These are phyloP conservation scores for Malacoraja senta DNA, from an alignment of 2,797 vertebrate genomes.

Conservation along the genomic window DNA sequence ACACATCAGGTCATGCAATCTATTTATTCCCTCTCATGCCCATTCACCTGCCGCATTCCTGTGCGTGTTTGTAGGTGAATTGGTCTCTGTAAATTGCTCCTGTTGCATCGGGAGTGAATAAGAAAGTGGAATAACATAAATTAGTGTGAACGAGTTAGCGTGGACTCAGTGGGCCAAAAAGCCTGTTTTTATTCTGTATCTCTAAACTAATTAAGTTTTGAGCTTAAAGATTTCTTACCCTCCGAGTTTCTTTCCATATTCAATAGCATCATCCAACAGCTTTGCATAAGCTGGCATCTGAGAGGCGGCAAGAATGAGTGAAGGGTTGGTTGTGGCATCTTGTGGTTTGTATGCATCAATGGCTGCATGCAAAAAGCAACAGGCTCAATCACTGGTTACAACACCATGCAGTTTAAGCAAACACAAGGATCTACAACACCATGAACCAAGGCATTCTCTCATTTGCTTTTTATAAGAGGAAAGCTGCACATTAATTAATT, in stretches of 20 bases:
- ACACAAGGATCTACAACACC: background rate
- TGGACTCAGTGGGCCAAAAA: too few relatives aligned
- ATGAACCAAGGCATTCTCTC: background rate
- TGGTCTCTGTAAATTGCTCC: too few relatives aligned
- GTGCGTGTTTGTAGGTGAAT: too few relatives aligned
- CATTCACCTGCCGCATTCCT: too few relatives aligned
- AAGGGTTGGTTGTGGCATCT: conserved; percentile 96
- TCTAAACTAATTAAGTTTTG: background rate
- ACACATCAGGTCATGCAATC: too few relatives aligned
- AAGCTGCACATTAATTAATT: too few relatives aligned
- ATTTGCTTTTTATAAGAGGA: too few relatives aligned
- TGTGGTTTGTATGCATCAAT: conserved; percentile 94
- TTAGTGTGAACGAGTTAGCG: too few relatives aligned
- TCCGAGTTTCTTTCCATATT: conserved; percentile 73
- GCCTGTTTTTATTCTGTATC: too few relatives aligned
- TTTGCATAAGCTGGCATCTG: conserved; percentile 86
- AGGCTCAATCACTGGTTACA: background rate
- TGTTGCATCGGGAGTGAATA: too few relatives aligned
- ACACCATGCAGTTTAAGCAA: background rate
- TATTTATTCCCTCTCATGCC: too few relatives aligned
- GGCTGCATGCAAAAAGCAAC: conserved; percentile 55
- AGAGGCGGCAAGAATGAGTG: conserved; percentile 85
- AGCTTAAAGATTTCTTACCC: conserved; percentile 62
- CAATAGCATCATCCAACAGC: conserved; percentile 79
- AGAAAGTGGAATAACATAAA: too few relatives aligned